phyloP scores from a whole-genome alignment of 2,888 invertebrate species.

The Coleophora deauratella region DNA sequence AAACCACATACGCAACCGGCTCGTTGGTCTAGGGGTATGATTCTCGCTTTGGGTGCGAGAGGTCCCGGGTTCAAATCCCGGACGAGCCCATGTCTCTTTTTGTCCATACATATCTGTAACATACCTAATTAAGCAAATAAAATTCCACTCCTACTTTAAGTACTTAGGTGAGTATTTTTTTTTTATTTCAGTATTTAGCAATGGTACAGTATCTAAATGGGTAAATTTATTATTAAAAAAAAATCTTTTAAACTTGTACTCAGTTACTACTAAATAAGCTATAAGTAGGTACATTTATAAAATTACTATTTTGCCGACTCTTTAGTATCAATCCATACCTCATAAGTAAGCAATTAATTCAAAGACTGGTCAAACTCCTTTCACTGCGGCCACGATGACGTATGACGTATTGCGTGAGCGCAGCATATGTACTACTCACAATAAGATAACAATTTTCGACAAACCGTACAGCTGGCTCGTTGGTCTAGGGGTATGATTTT shows the following conservation, averaged over 20 bases:
- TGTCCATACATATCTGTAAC: conserved; percentile 2
- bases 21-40: conserved; percentile 76
- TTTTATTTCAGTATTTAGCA: too few relatives aligned
- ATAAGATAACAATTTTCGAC: conserved; percentile 20
- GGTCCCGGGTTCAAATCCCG: conserved; percentile 76
- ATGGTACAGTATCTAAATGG: too few relatives aligned
- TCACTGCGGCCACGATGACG: conserved; percentile 17
- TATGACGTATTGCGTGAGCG: conserved; percentile 4
- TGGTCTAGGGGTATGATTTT: conserved; percentile 76
- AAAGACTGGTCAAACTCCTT: conserved; percentile 23
- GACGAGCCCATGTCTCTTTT: conserved; percentile 58
- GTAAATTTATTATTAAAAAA: too few relatives aligned
- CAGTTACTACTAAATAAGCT: too few relatives aligned
- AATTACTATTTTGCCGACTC: not conserved
- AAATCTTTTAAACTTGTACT: too few relatives aligned
- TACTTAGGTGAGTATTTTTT: not conserved
- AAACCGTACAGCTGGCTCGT: conserved; percentile 37
- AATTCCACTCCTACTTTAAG: not conserved
- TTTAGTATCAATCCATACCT: too few relatives aligned
- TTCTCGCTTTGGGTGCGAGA: conserved; percentile 76
- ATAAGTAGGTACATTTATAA: not conserved
- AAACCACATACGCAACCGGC: conserved; percentile 26
- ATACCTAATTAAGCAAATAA: not conserved
- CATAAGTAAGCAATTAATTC: too few relatives aligned
- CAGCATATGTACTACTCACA: not conserved